Percentiles rank a stretch among this genome's conserved stretches.
These are phyloP conservation scores for mouse (Mus musculus) DNA, from an alignment of 2,113 vertebrate species.

Conservation along the genomic window GRCm39 chr11:71844001-71844500, in stretches of 20 bases:
- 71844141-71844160: fast-evolving
- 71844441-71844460: neutral
- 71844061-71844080: neutral
- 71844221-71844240: neutral
- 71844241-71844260: neutral
- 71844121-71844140: fast-evolving
- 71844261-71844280: neutral
- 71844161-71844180: too few relatives aligned
- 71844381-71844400: fast-evolving
- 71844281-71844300: neutral
- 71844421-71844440: too few relatives aligned
- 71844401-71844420: too few relatives aligned
- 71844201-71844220: neutral
- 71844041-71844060: neutral
- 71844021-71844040: neutral
- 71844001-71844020: neutral
- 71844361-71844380: fast-evolving
- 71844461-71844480: neutral
- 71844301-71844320: too few relatives aligned
- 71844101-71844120: fast-evolving
- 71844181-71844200: fast-evolving
- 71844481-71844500: too few relatives aligned
- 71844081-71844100: fast-evolving
- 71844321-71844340: neutral
- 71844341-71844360: fast-evolving